These are phyloP conservation scores for Ammodytes marinus DNA, from an alignment of 2,113 vertebrate genomes.

Conservation along the genomic window DNA sequence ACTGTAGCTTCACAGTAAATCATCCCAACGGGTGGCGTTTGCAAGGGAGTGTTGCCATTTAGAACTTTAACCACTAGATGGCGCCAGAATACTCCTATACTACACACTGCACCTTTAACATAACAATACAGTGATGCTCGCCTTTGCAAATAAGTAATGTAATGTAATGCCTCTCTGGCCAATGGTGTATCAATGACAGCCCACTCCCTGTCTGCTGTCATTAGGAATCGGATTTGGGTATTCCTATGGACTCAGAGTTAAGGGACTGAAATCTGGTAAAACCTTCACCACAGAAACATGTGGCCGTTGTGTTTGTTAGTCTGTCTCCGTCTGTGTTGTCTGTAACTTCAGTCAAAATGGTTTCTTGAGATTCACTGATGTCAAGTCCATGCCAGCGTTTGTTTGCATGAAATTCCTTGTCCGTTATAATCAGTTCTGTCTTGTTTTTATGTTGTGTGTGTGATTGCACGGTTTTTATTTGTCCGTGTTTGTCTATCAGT, in stretches of 20 bases:
- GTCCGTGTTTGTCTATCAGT: background rate
- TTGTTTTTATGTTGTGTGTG: background rate
- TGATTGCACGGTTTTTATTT: background rate
- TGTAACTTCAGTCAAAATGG: constrained; percentile 2
- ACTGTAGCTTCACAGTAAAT: too few species aligned
- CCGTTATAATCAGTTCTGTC: background rate
- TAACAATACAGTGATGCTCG: background rate
- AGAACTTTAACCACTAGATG: too few species aligned
- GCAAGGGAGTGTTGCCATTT: too few species aligned
- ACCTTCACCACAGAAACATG: background rate
- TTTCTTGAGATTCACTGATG: constrained; percentile 3
- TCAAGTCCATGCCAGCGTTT: constrained; percentile 1
- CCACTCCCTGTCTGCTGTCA: constrained; percentile 14
- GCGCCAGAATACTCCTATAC: too few species aligned
- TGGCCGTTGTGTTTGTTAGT: constrained; percentile 33
- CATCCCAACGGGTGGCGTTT: too few species aligned
- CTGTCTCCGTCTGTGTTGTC: constrained; percentile 17
- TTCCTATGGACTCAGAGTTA: constrained; percentile 24
- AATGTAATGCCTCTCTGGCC: background rate
- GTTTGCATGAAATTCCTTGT: constrained; percentile 39
- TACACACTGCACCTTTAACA: too few species aligned
- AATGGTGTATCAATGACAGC: background rate
- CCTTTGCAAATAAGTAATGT: background rate
- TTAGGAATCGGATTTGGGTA: constrained; percentile 25
- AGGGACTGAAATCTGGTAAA: constrained; percentile 35